Conservation (phyloP, 2,797 vertebrate species). For the Loriculus beryllinus region DNA sequence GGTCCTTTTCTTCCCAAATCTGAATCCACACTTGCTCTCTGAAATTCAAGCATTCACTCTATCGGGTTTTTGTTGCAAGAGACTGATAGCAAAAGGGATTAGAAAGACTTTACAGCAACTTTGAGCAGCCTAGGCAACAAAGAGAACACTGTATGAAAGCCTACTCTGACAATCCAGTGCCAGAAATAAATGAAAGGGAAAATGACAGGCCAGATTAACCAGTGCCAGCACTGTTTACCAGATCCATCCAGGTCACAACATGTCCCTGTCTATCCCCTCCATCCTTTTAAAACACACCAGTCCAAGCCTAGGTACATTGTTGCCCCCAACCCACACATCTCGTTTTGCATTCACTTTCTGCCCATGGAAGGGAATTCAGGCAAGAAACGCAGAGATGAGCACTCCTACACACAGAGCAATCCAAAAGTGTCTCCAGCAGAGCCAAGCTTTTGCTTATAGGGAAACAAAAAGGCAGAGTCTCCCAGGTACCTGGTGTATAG, state of each 20-base stretch:
- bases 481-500: background rate
- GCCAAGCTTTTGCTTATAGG: background rate
- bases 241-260: background rate
- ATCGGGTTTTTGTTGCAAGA: background rate
- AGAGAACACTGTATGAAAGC: background rate
- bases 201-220: background rate
- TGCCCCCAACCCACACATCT: background rate
- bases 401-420: background rate
- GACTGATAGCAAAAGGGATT: background rate
- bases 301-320: background rate
- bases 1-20: background rate
- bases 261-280: background rate
- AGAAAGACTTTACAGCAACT: constrained; percentile 5
- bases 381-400: background rate
- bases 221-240: background rate
- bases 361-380: background rate
- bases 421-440: background rate
- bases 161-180: background rate
- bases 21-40: background rate
- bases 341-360: background rate
- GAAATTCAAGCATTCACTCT: background rate
- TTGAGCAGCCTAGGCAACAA: constrained; percentile 6
- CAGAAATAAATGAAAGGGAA: constrained; percentile 11
- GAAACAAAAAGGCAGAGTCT: background rate
- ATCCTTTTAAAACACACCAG: background rate